Conservation (phyloP, 2,888 invertebrate species). For the Rotaria sp. region DNA sequence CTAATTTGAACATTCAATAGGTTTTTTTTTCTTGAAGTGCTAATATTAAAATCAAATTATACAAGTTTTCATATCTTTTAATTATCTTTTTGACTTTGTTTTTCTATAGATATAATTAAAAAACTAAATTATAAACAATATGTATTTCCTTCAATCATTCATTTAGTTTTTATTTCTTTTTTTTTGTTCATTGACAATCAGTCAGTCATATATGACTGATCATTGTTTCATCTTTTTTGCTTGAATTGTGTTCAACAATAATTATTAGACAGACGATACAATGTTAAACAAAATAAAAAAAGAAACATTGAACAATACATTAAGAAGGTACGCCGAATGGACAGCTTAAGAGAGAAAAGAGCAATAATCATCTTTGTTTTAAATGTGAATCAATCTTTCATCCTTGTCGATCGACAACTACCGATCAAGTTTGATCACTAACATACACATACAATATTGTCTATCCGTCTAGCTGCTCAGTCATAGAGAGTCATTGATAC, state of each 20-base stretch:
- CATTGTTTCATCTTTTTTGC: conserved; percentile 10
- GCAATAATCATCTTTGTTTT: conserved; percentile 13
- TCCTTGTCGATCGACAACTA: conserved; percentile 18
- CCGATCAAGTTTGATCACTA: not conserved
- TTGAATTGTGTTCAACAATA: not conserved
- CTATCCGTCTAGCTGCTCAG: conserved; percentile 15
- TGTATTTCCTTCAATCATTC: not conserved
- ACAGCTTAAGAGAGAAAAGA: conserved; percentile 18
- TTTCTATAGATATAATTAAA: too few relatives aligned
- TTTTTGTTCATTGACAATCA: not conserved
- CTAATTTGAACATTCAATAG: too few relatives aligned
- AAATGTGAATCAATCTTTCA: conserved; percentile 24
- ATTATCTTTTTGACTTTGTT: too few relatives aligned
- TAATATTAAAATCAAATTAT: too few relatives aligned
- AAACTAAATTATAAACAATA: too few relatives aligned
- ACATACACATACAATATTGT: conserved; percentile 6
- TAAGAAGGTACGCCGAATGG: conserved; percentile 7
- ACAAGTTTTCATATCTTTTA: too few relatives aligned
- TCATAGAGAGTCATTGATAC: conserved; percentile 22
- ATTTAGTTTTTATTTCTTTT: not conserved
- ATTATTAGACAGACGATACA: not conserved
- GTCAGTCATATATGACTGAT: not conserved
- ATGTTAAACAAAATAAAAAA: conserved; percentile 13
- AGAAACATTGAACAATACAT: not conserved
- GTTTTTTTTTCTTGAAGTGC: too few relatives aligned